These are phyloP conservation scores for Bufotes viridis DNA, from an alignment of 2,797 vertebrate genomes.

Conservation along the genomic window DNA sequence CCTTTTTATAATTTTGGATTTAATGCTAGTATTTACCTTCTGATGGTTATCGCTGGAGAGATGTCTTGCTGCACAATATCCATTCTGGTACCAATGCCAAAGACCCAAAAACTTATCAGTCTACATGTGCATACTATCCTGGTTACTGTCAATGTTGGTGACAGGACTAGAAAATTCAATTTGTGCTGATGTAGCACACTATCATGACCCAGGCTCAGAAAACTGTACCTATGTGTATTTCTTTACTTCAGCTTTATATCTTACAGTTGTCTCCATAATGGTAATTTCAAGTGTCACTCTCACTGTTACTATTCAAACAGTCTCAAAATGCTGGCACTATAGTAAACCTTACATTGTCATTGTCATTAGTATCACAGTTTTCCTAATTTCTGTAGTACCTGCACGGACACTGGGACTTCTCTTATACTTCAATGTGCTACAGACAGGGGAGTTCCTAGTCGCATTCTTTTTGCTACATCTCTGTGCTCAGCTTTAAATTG, in stretches of 20 bases:
- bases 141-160: constrained; percentile 66
- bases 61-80: constrained; percentile 66
- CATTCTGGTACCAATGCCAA: constrained; percentile 68
- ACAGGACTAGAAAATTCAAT: constrained; percentile 48
- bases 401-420: constrained; percentile 67
- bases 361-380: constrained; percentile 66
- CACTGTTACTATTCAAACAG: constrained; percentile 63
- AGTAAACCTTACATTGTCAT: constrained; percentile 63
- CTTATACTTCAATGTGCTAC: constrained; percentile 58
- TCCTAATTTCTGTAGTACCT: constrained; percentile 69
- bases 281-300: constrained; percentile 65
- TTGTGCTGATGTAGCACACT: fast-evolving
- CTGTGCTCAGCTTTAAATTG: constrained; percentile 68
- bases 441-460: constrained; percentile 16
- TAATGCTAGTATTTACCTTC: constrained; percentile 65
- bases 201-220: not conserved
- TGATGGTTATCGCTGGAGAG: constrained; percentile 66
- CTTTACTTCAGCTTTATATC: constrained; percentile 57
- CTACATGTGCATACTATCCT: constrained; percentile 55
- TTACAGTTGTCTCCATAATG: constrained; percentile 63
- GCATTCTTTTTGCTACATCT: constrained; percentile 26
- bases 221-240: constrained; percentile 56
- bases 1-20: constrained; percentile 50
- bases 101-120: constrained; percentile 59
- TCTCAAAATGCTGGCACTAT: constrained; percentile 43